Conservation (phyloP, 1,140 invertebrate species). For the Branchinecta lynchi region DNA sequence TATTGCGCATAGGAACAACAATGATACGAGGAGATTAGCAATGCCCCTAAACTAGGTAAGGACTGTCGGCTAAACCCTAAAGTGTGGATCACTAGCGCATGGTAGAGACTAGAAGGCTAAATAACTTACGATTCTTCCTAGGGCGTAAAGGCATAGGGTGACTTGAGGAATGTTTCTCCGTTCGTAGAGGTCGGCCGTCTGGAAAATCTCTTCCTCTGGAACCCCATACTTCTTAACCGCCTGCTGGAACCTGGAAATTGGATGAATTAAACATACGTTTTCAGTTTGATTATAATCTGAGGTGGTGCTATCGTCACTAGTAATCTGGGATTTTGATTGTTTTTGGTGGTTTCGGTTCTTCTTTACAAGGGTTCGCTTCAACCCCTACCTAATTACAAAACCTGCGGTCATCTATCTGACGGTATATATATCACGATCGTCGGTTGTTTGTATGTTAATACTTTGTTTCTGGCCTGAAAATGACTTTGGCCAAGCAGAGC, state of each 20-base stretch:
- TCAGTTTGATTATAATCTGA: constrained; percentile 18
- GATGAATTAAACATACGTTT: neutral
- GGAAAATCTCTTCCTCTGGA: constrained; percentile 93
- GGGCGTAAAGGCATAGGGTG: constrained; percentile 68
- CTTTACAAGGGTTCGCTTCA: neutral
- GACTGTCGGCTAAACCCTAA: too few relatives aligned
- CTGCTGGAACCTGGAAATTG: constrained; percentile 61
- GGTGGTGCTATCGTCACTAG: neutral
- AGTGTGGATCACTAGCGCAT: too few relatives aligned
- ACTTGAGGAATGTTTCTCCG: constrained; percentile 92
- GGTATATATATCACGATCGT: too few relatives aligned
- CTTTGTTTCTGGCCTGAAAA: too few relatives aligned
- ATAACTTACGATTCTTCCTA: constrained; percentile 70
- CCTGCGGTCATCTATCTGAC: too few relatives aligned
- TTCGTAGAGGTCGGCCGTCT: constrained; percentile 94
- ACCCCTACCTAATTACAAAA: too few relatives aligned
- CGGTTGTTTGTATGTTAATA: too few relatives aligned
- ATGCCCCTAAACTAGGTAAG: too few relatives aligned
- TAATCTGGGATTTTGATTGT: neutral
- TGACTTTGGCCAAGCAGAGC: too few relatives aligned
- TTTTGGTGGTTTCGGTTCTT: neutral
- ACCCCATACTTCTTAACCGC: constrained; percentile 85
- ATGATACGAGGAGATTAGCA: too few relatives aligned
- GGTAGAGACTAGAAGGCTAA: too few relatives aligned
- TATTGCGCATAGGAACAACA: too few relatives aligned